Evolutionary conservation across 2,797 vertebrate genomes (phyloP).

Genomic region (Dicrostonyx torquatus): DNA sequence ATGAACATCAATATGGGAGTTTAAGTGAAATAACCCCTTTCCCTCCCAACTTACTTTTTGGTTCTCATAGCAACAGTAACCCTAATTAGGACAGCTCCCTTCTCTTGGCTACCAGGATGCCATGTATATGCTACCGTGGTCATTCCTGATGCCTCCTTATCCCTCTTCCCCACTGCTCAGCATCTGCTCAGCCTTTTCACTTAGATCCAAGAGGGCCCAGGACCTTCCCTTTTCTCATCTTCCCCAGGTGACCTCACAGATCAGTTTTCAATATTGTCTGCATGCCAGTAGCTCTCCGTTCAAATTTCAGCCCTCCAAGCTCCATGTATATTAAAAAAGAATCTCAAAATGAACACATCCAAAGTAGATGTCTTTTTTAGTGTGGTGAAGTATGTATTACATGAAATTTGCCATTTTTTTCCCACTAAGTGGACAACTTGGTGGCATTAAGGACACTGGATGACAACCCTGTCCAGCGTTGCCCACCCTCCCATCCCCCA

Average conservation of each 20-base stretch:
- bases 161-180: rapidly evolving
- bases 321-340: background rate
- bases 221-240: background rate
- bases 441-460: background rate
- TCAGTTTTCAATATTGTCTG: background rate
- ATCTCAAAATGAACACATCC: constrained; percentile 30
- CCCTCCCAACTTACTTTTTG: background rate
- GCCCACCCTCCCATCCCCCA: background rate
- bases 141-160: background rate
- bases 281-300: background rate
- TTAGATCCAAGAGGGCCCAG: background rate
- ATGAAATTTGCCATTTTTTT: background rate
- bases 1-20: background rate
- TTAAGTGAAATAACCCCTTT: background rate
- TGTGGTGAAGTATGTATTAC: background rate
- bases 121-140: background rate
- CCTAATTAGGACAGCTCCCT: background rate
- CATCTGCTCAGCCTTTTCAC: background rate
- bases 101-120: background rate
- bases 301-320: background rate
- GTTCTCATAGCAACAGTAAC: background rate
- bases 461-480: background rate
- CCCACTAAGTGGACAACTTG: background rate
- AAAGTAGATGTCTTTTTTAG: background rate
- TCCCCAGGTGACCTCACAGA: background rate